Conservation (phyloP, 2,113 vertebrate genomes). For the Empidonax alnorum region DNA sequence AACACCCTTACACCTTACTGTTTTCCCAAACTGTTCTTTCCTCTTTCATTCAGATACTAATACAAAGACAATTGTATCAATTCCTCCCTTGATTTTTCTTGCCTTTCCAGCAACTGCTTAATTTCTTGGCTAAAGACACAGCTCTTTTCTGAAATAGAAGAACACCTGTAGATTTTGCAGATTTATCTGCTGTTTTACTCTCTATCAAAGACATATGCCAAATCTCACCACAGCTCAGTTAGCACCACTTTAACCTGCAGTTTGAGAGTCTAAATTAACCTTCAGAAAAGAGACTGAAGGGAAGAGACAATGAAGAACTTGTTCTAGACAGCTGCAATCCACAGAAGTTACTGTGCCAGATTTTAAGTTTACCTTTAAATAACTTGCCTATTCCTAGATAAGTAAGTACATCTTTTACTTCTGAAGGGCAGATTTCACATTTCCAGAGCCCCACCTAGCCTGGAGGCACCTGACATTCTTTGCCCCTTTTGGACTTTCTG, state of each 20-base stretch:
- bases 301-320: not conserved
- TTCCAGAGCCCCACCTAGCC: not conserved
- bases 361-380: not conserved
- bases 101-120: not conserved
- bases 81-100: not conserved
- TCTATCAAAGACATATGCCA: not conserved
- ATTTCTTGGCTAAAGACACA: not conserved
- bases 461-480: accelerated
- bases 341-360: not conserved
- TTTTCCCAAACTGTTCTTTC: not conserved
- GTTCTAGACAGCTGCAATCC: not conserved
- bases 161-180: not conserved
- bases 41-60: not conserved
- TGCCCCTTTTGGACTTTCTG: not conserved
- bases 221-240: not conserved
- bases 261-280: not conserved
- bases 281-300: not conserved
- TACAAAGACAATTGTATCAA: not conserved
- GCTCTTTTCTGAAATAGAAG: not conserved
- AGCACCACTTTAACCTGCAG: not conserved
- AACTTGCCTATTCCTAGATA: not conserved
- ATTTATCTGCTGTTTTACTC: not conserved
- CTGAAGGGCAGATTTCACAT: not conserved
- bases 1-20: not conserved
- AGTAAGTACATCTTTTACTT: not conserved